Percentiles rank a stretch among this genome's conserved stretches.
Evolutionary conservation across 92 coral and sea anemone species (phyloP).

Genomic region (Epizoanthus rinbou): DNA sequence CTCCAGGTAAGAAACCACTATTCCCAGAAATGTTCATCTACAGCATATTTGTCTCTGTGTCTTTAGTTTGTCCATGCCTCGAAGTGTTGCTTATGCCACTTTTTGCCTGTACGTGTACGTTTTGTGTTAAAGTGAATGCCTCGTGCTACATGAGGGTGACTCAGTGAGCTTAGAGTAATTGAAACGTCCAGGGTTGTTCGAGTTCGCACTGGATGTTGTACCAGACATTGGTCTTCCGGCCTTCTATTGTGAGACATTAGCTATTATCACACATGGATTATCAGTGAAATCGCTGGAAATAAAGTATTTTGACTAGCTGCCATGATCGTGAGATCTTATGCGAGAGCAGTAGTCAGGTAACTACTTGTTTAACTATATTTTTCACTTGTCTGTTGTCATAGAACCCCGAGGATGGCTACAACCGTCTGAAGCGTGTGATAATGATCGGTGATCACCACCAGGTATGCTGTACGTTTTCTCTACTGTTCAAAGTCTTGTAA

Average conservation of each 20-base stretch:
- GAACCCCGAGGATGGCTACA: constrained; percentile 99
- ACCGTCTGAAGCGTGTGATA: constrained; percentile 87
- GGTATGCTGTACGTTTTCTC: constrained; percentile 45
- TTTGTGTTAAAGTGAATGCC: not conserved
- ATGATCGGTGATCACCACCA: constrained; percentile 98
- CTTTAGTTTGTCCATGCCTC: not conserved
- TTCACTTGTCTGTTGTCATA: constrained; percentile 11
- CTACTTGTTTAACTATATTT: too few relatives aligned
- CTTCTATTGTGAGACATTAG: too few relatives aligned
- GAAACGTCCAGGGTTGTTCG: too few relatives aligned
- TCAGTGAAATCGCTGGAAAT: too few relatives aligned
- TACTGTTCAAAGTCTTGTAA: not conserved
- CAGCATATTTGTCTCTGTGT: not conserved
- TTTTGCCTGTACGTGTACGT: not conserved
- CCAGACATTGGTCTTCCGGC: too few relatives aligned
- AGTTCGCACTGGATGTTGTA: too few relatives aligned
- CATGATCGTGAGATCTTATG: not conserved
- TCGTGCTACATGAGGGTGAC: too few relatives aligned
- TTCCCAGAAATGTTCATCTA: not conserved
- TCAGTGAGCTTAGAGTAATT: too few relatives aligned
- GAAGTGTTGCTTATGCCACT: not conserved
- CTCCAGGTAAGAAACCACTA: constrained; percentile 73
- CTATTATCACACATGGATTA: not conserved
- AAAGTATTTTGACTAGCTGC: too few relatives aligned
- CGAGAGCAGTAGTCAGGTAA: not conserved